Base-by-base conservation (phyloP, 23 tunicate genomes). In the Trididemnum nubilum region DNA sequence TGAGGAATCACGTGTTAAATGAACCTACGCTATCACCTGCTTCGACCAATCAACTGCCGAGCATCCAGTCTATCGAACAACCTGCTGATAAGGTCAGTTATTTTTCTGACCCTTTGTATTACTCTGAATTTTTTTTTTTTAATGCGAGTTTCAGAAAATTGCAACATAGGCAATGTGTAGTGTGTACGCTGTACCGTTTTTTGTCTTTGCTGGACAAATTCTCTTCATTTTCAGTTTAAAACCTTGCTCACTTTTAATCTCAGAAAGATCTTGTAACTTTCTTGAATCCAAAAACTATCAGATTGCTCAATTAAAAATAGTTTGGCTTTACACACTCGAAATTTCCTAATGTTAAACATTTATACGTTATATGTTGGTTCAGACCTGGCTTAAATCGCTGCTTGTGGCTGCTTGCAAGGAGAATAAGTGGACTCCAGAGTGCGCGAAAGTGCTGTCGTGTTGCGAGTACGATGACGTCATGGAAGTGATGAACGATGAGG, bases 401-500 rank as follows among this genome's bases (percentile, higher is more conserved):
- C 30, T 78, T 3, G 33, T 85, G 51, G 52, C 78, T 12, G 44
- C 77, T 57, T 77, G 73, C 34, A 30, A 57, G 31, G 65, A 35
- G 1, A 50, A 71, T 37, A 2, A 1, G 0, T 78, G 90, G 84
- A 34, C 90, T 36, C 83, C 90, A 27, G 90, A 85, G 79, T 78
- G 84, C 39, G 90, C 90, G 2, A 78, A 76, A 58, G 86, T 79
- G 83, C 64, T 91, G 12, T 38, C 78, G 12, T 40, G 38, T 51
- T 76, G 52, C 15, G 97, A 91, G 77, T 77, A 81, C 44, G 97
- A 91, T 64, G 97, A 91, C 83, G 87, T 91, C 66, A 74, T 74
- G 59, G 87, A 85, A 26, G 65, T 91, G 5, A 73, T 84, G 80
- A 37, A 35, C 29, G 12, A 77, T 44, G 72, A 76, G 88, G 88